phyloP scores from a whole-genome alignment of 2,797 vertebrate genomes.

The Euthynnus affinis region DNA sequence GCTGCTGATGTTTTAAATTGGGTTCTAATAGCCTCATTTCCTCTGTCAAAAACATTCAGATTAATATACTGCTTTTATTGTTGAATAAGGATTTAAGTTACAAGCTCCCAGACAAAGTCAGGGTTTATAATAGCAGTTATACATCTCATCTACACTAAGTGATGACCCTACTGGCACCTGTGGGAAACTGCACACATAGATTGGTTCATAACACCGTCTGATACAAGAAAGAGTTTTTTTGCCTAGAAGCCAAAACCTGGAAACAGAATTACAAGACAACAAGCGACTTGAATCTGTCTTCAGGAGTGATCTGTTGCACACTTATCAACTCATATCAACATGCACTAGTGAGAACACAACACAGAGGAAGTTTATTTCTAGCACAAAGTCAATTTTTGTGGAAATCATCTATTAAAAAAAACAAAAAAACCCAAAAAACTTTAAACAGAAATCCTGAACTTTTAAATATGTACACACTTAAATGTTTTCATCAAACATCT shows the following conservation, averaged over 20 bases:
- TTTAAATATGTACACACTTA: background rate
- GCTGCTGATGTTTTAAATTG: background rate
- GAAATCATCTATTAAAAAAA: background rate
- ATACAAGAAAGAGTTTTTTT: conserved; percentile 34
- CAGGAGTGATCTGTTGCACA: conserved; percentile 26
- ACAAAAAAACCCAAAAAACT: too few species aligned
- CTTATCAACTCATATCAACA: conserved; percentile 14
- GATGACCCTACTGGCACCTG: conserved; percentile 1
- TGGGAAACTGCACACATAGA: conserved; percentile 30
- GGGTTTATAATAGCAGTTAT: background rate
- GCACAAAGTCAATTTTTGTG: background rate
- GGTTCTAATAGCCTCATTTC: background rate
- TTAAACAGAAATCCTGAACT: background rate
- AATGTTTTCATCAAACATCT: background rate
- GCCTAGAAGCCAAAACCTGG: conserved; percentile 33
- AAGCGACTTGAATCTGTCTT: conserved; percentile 47
- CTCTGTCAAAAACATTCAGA: background rate
- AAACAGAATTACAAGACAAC: conserved; percentile 57
- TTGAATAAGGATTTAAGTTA: background rate
- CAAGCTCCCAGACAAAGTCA: too few species aligned
- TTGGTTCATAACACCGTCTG: conserved; percentile 46
- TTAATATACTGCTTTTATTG: background rate
- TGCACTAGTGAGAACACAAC: conserved; percentile 8
- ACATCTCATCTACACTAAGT: conserved; percentile 23
- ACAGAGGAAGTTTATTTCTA: background rate